phyloP scores from a whole-genome alignment of 2,888 invertebrate species.

The Polyommatus icarus region DNA sequence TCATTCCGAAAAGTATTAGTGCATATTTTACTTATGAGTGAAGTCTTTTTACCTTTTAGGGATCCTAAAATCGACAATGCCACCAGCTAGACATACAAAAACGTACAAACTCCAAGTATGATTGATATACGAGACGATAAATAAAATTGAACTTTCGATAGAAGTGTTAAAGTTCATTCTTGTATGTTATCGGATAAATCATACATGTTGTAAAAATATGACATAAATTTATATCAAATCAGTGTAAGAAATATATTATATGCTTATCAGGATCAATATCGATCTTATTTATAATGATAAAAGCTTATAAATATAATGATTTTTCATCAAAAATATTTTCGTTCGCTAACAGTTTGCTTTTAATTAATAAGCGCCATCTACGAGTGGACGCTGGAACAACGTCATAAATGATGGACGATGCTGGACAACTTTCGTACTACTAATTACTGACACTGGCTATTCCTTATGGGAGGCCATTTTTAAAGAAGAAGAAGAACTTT shows the following conservation, averaged over 20 bases:
- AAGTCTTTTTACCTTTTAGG: no score
- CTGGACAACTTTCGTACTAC: not conserved
- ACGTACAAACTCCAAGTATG: no score
- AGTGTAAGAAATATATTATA: not conserved
- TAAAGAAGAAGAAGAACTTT: no score
- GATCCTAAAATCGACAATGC: no score
- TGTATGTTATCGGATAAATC: not conserved
- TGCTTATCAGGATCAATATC: not conserved
- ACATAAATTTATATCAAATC: not conserved
- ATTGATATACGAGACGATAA: no score
- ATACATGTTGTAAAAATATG: not conserved
- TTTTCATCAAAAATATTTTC: not conserved
- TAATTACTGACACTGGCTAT: no score
- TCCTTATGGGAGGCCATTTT: no score
- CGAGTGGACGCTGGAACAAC: not conserved
- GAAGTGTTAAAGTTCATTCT: not conserved
- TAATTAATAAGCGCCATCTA: conserved; percentile 1
- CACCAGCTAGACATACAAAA: no score
- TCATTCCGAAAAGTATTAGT: no score
- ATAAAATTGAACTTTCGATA: not conserved
- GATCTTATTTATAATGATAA: not conserved
- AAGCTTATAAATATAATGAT: not conserved
- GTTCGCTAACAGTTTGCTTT: not conserved
- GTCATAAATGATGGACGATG: not conserved
- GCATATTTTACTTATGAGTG: no score